Evolutionary conservation across 2,113 vertebrate species (phyloP).

Genomic region (Apodemus sylvaticus): DNA sequence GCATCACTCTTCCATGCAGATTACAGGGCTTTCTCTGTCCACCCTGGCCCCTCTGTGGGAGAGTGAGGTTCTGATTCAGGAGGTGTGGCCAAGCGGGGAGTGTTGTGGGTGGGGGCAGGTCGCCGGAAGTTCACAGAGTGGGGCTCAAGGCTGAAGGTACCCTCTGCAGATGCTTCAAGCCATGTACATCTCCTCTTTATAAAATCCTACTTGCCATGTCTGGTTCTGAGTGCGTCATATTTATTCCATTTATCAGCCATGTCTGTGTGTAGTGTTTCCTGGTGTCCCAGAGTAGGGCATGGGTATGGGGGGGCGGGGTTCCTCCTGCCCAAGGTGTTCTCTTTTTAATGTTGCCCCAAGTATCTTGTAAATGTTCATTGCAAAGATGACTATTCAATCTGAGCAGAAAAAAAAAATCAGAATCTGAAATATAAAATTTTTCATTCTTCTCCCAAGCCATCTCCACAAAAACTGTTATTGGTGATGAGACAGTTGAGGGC

Average conservation of each 20-base stretch:
- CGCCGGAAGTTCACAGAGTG: neutral
- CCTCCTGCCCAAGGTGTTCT: too few species aligned
- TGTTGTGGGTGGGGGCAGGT: too few species aligned
- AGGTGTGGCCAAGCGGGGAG: too few species aligned
- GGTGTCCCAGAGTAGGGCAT: too few species aligned
- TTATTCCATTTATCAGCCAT: too few species aligned
- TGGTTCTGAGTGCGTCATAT: too few species aligned
- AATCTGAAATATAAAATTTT: neutral
- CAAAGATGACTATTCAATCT: too few species aligned
- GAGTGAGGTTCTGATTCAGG: neutral
- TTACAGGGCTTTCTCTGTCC: too few species aligned
- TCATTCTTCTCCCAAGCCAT: neutral
- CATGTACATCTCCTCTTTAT: neutral
- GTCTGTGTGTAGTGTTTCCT: too few species aligned
- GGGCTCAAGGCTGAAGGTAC: accelerated
- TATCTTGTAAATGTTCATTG: too few species aligned
- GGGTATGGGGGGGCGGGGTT: too few species aligned
- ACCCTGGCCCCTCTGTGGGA: accelerated
- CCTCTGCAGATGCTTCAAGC: accelerated
- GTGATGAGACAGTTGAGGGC: neutral
- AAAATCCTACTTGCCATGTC: neutral
- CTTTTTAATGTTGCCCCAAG: too few species aligned
- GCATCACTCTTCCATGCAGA: accelerated
- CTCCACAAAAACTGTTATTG: neutral
- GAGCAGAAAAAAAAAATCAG: neutral